Percentiles rank a stretch among this genome's conserved stretches.
Conservation (phyloP, 1,140 invertebrate species). For the Drosophila varians region DNA sequence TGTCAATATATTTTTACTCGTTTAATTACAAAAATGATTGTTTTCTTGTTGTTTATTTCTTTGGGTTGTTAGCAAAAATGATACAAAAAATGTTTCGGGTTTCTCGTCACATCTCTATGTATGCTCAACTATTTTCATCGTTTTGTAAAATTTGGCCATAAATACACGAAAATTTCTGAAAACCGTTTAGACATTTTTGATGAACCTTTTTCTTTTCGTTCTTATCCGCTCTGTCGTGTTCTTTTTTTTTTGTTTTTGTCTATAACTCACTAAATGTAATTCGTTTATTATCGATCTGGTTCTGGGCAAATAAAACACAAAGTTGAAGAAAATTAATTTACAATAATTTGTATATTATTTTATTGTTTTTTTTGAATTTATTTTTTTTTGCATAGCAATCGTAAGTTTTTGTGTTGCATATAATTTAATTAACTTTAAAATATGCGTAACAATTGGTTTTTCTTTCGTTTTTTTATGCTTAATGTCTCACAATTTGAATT, state of each 20-base stretch:
- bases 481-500: slow-evolving; percentile 46
- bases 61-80: slow-evolving; percentile 77
- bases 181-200: slow-evolving; percentile 77
- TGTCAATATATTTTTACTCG: slow-evolving; percentile 55
- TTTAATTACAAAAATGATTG: slow-evolving; percentile 74
- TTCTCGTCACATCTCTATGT: slow-evolving; percentile 17
- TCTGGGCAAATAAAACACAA: slow-evolving; percentile 66
- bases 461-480: slow-evolving; percentile 37
- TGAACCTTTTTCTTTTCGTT: slow-evolving; percentile 52
- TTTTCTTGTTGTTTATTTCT: slow-evolving; percentile 55
- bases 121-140: slow-evolving; percentile 38
- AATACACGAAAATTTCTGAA: slow-evolving; percentile 75
- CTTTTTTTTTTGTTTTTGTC: slow-evolving; percentile 12
- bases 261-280: slow-evolving; percentile 27
- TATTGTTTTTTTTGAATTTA: slow-evolving; percentile 30
- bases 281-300: slow-evolving; percentile 44
- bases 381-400: slow-evolving; percentile 66
- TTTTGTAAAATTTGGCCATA: slow-evolving; percentile 77
- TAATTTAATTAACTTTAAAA: slow-evolving; percentile 71
- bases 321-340: slow-evolving; percentile 59
- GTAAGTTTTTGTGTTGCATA: slow-evolving; percentile 55
- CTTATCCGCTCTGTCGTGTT: slow-evolving; percentile 16
- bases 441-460: slow-evolving; percentile 69
- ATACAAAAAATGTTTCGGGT: slow-evolving; percentile 60
- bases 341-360: slow-evolving; percentile 65